Conservation (phyloP, 2,797 vertebrate genomes). For the Mastacembelus armatus region DNA sequence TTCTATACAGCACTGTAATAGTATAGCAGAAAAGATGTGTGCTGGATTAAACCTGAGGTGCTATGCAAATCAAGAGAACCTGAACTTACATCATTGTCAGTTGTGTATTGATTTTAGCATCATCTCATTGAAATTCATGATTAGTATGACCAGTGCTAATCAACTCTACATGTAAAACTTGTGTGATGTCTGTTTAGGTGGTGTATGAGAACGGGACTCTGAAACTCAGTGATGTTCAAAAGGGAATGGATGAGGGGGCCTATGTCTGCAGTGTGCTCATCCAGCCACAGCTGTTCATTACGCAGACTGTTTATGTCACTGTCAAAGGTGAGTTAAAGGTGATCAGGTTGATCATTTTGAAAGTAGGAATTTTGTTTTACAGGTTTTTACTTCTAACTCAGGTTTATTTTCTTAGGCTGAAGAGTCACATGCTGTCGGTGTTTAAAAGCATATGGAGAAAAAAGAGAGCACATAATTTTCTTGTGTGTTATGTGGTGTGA, state of each 20-base stretch:
- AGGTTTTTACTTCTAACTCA: not conserved
- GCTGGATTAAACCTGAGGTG: not conserved
- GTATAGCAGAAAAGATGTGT: not conserved
- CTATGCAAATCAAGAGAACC: not conserved
- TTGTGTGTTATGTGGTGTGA: not conserved
- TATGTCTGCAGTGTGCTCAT: constrained; percentile 98
- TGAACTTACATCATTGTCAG: too few species aligned
- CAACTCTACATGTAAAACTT: not conserved
- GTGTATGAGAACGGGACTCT: constrained; percentile 97
- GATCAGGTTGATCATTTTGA: too few species aligned
- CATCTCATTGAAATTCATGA: not conserved
- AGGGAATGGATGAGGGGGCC: constrained; percentile 97
- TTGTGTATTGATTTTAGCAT: not conserved
- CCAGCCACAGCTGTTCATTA: constrained; percentile 97
- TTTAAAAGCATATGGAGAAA: too few species aligned
- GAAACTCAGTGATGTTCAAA: constrained; percentile 97
- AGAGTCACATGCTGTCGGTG: not conserved
- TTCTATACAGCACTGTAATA: not conserved
- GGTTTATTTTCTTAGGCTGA: not conserved
- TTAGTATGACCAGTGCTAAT: not conserved
- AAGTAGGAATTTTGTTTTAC: not conserved
- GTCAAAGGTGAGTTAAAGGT: constrained; percentile 97
- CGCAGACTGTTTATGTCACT: constrained; percentile 94
- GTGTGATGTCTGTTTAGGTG: constrained; percentile 79
- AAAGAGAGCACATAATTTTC: not conserved